Evolutionary conservation across 2,888 invertebrate species (phyloP).

Genomic region (Eupithecia tripunctaria): DNA sequence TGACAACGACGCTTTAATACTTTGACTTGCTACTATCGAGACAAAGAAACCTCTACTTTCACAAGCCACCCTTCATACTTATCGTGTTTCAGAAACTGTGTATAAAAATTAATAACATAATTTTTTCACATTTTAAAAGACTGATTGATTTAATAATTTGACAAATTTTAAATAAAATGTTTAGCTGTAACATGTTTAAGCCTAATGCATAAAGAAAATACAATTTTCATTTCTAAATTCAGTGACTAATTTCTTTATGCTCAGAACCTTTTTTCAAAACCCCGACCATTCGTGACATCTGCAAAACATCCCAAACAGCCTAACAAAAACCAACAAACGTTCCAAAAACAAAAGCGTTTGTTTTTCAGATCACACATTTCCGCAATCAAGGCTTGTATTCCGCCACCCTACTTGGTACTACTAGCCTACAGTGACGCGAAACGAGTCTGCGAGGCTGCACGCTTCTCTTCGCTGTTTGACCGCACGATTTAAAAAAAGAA

Average conservation of each 20-base stretch:
- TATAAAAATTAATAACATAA: too few relatives aligned
- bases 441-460: slow-evolving; percentile 35
- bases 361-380: slow-evolving; percentile 5
- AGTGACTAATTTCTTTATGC: background rate
- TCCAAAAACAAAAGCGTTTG: slow-evolving; percentile 1
- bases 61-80: too few relatives aligned
- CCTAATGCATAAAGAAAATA: too few relatives aligned
- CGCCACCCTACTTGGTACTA: background rate
- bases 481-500: slow-evolving; percentile 31
- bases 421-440: slow-evolving; percentile 27
- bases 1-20: too few relatives aligned
- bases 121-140: too few relatives aligned
- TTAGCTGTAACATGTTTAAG: too few relatives aligned
- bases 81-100: too few relatives aligned
- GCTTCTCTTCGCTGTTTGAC: slow-evolving; percentile 6
- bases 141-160: too few relatives aligned
- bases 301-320: background rate
- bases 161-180: too few relatives aligned
- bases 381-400: background rate
- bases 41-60: too few relatives aligned
- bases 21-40: too few relatives aligned
- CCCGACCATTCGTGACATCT: background rate
- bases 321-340: background rate
- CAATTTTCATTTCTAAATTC: too few relatives aligned
- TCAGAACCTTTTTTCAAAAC: background rate